Base-by-base conservation (phyloP, 2,113 vertebrate genomes). In the Propithecus coquereli region DNA sequence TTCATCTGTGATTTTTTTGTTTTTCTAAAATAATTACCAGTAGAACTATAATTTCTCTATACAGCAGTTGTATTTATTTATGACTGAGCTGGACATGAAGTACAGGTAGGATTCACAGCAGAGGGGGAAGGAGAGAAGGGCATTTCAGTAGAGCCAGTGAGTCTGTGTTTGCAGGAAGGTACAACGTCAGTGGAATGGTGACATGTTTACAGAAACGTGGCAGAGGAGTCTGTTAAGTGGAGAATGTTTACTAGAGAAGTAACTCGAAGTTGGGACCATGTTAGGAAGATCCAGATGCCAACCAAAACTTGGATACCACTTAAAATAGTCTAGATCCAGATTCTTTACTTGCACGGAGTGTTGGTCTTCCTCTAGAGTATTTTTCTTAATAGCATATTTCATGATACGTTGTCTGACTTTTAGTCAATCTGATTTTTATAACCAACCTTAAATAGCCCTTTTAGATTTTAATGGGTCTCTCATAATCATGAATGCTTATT, bases 191-290 rank as follows among this genome's bases (percentile, higher is more conserved):
- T 6, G 40, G 77, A 18, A 1, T 0, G 61, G 47, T 0, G 1
- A 2, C 14, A 0, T 8, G 1, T 3, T 3, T 0, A 0, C 17
- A 2, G n/a, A 30, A 8, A 1, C 0, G 0, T 6, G 3, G 59
- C 70, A 3, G 32, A 18, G 50, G 3, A 2, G 23, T 16, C 34
- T 1, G 11, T 1, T 13, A 12, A 4, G 6, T 5, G 13, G 30
- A 3, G 23, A 7, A 12, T 18, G 52, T 54, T 2, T 11, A 0
- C 40, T 12, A 18, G 61, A 43, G 25, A 12, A 9, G 4, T 0
- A 34, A 34, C 7, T 1, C 1, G 4, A 0, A 65, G 37, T 13
- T 0, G 32, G 43, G 54, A 47, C 71, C 16, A 8, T 32, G 0
- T 22, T 34, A 18, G 37, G 22, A 22, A 50, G 68, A 34, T 18